Base-by-base conservation (phyloP, 2,797 vertebrate genomes). In the Lepilemur septentrionalis region DNA sequence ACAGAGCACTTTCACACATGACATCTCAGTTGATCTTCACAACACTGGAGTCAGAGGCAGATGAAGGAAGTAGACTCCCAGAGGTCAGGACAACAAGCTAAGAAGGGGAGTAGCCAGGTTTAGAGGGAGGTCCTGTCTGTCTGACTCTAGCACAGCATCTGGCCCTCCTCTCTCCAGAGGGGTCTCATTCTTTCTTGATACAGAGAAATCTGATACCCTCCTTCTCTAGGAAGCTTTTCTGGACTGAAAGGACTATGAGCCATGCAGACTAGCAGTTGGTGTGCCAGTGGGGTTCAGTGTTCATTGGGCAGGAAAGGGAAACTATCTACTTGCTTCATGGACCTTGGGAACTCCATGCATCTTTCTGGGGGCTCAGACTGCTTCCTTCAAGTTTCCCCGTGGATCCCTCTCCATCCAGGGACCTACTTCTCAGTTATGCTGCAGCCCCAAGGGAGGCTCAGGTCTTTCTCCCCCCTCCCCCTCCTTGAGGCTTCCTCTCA, bases 11-110 rank as follows among this genome's bases (percentile, higher is more conserved):
- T 91, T 93, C 70, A 41, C 28, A 95, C 67, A 23, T 7, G n/a
- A 28, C 23, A 75, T 41, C 57, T 88, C 88, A 85, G 86, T 91
- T 89, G 94, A 91, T 81, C 89, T 76, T 52, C 67, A 80, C 76
- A 78, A 65, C 8, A 35, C 22, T 41, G 2, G 0, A 61, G 48
- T 3, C 43, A 79, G 46, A 93, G 57, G 35, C 17, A 0, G 18
- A 50, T 28, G 55, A 48, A 70, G 72, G 32, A 73, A 75, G 70
- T 10, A 48, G 70, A 32, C 28, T 46, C 17, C 55, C 38, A 11
- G 35, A 72, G 41, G 43, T 46, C n/a, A 30, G 25, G n/a, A 43
- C 32, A 41, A 55, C 13, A 67, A 65, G 69, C 76, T 83, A 73
- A 70, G 93, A 81, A 81, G 48, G 28, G 30, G 59, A 5, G 7